Conservation (phyloP, 2,113 vertebrate species). For the Thamnaconus septentrionalis region DNA sequence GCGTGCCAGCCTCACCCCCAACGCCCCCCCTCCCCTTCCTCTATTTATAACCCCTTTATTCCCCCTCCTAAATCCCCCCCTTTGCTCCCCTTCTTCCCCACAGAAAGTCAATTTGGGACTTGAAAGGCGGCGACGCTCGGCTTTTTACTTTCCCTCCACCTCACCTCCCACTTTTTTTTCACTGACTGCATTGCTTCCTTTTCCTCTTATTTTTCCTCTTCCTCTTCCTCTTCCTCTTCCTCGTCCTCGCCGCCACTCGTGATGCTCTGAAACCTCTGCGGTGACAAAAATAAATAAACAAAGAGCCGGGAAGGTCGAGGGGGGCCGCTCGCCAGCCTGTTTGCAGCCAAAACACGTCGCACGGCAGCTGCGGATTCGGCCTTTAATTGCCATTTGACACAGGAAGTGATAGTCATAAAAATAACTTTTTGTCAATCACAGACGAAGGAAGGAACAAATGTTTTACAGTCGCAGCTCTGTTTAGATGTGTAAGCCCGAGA, state of each 20-base stretch:
- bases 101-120: conserved; percentile 73
- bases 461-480: too few species aligned
- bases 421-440: too few species aligned
- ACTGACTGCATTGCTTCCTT: not conserved
- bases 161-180: conserved; percentile 28
- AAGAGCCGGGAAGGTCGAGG: not conserved
- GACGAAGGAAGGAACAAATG: too few species aligned
- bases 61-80: conserved; percentile 57
- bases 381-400: too few species aligned
- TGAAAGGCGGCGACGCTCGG: conserved; percentile 60
- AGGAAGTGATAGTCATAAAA: too few species aligned
- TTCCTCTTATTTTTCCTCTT: not conserved
- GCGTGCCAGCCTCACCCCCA: not conserved
- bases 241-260: not conserved
- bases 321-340: too few species aligned
- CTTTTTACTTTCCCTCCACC: conserved; percentile 28
- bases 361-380: not conserved
- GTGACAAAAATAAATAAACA: conserved; percentile 22
- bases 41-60: conserved; percentile 73
- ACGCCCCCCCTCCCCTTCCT: conserved; percentile 22
- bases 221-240: not conserved
- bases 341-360: not conserved
- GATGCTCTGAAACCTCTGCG: conserved; percentile 43
- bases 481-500: too few species aligned
- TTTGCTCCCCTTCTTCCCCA: conserved; percentile 42